These are phyloP conservation scores for Cactoblastis cactorum DNA, from an alignment of 2,888 invertebrate genomes.

Conservation along the genomic window DNA sequence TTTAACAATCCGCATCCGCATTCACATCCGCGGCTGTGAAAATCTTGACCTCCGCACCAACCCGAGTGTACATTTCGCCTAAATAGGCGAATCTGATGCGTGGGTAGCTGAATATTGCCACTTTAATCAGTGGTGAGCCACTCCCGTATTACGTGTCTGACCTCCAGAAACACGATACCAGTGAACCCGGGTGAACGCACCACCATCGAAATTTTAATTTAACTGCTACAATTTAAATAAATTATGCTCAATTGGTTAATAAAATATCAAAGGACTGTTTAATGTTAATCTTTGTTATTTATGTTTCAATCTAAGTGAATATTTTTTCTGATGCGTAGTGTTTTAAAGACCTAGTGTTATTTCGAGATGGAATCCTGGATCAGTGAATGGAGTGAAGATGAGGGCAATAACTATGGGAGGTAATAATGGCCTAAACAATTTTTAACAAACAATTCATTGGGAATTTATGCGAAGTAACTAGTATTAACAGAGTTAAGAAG, in stretches of 20 bases:
- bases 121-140: slow-evolving; percentile 24
- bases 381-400: slow-evolving; percentile 2
- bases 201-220: neutral
- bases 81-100: slow-evolving; percentile 10
- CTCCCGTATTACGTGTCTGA: slow-evolving; percentile 30
- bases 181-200: neutral
- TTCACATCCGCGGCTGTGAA: no score
- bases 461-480: neutral
- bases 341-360: neutral
- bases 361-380: neutral
- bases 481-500: no score
- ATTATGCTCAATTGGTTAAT: neutral
- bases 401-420: neutral
- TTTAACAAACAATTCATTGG: neutral
- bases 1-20: no score
- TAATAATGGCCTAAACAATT: neutral
- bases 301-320: no score
- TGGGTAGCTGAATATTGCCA: slow-evolving; percentile 21
- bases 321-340: no score
- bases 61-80: neutral
- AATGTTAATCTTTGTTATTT: neutral
- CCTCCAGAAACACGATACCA: slow-evolving; percentile 30
- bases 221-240: neutral
- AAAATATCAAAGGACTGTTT: neutral
- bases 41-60: neutral